Evolutionary conservation across 2,113 vertebrate species (phyloP).

Genomic region (Cheirogaleus medius): DNA sequence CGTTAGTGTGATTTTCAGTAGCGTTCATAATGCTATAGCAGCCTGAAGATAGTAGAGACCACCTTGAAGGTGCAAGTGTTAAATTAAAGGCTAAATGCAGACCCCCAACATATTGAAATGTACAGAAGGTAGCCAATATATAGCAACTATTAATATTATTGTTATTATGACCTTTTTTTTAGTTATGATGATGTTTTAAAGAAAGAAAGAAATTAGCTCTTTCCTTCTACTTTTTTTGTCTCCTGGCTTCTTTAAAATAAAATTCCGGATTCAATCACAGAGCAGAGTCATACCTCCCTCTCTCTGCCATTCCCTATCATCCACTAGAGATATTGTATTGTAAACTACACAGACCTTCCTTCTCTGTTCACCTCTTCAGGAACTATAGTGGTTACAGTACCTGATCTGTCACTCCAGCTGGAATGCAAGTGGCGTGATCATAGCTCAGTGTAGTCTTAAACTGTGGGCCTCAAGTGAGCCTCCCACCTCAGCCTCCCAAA

Average conservation of each 20-base stretch:
- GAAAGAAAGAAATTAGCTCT: neutral
- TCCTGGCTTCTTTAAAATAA: neutral
- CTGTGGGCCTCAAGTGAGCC: no score
- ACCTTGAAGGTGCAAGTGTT: neutral
- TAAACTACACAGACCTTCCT: neutral
- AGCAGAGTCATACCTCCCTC: neutral
- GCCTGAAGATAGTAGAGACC: neutral
- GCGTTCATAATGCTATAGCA: neutral
- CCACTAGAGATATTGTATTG: neutral
- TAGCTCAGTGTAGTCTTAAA: no score
- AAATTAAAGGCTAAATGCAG: neutral
- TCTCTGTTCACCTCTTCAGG: neutral
- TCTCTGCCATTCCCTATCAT: neutral
- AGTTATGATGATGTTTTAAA: neutral
- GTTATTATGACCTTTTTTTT: neutral
- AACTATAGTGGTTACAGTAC: neutral
- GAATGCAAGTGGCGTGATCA: no score
- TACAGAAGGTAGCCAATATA: neutral
- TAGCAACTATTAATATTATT: neutral
- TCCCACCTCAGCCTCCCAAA: no score
- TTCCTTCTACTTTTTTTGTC: neutral
- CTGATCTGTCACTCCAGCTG: neutral
- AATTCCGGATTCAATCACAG: neutral
- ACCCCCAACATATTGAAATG: neutral
- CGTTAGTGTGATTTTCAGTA: neutral